phyloP scores from a whole-genome alignment of 2,113 vertebrate genomes.

The Nycticryphes semicollaris region DNA sequence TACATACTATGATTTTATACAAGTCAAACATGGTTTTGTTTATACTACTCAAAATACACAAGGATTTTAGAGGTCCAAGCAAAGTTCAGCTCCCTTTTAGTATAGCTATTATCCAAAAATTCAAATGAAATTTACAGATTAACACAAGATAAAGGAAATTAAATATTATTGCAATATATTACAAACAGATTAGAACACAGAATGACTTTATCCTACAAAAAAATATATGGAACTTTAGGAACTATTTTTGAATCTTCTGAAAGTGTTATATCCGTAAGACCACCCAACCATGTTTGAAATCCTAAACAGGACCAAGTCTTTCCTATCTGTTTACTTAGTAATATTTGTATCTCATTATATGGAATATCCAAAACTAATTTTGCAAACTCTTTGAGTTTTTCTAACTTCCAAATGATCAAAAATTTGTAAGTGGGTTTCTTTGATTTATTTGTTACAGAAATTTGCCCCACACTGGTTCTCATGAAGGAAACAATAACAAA shows the following conservation, averaged over 20 bases:
- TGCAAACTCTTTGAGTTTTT: neutral
- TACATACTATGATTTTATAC: neutral
- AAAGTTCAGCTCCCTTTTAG: neutral
- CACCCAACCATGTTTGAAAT: neutral
- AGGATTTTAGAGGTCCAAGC: neutral
- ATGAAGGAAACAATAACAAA: neutral
- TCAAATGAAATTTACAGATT: neutral
- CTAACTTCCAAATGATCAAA: neutral
- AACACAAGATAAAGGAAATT: neutral
- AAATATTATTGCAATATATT: neutral
- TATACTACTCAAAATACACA: neutral
- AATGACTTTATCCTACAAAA: neutral
- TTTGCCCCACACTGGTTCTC: neutral
- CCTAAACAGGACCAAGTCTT: neutral
- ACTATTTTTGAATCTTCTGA: neutral
- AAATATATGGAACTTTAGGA: neutral
- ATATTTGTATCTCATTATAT: neutral
- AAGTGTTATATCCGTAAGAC: neutral
- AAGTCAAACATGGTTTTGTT: neutral
- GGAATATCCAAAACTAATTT: neutral
- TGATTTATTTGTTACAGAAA: neutral
- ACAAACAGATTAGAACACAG: neutral
- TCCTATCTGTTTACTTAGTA: neutral
- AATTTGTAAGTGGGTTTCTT: neutral
- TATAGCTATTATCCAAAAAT: neutral